Conservation (phyloP, 2,113 vertebrate species). For the Malurus alboscapulatus region DNA sequence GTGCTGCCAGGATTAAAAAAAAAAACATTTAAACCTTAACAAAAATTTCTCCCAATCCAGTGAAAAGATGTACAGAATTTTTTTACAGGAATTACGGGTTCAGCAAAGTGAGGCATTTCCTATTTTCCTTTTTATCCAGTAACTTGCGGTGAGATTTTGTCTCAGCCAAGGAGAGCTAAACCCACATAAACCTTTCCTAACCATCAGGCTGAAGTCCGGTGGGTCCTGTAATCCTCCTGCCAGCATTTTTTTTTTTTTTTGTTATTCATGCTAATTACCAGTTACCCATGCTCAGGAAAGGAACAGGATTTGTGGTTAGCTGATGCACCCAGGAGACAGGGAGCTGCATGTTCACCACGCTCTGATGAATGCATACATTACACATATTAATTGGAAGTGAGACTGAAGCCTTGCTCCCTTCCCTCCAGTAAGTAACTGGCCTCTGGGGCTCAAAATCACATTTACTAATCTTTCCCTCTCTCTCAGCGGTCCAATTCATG, state of each 20-base stretch:
- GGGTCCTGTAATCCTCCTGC: not conserved
- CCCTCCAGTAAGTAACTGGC: not conserved
- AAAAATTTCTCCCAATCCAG: not conserved
- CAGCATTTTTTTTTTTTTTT: not conserved
- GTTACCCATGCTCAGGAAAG: not conserved
- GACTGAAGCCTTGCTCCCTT: constrained; percentile 15
- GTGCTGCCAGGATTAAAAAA: not conserved
- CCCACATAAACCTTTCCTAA: not conserved
- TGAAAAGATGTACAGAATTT: not conserved
- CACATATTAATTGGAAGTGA: not conserved
- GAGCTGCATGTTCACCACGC: not conserved
- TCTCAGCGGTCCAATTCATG: constrained; percentile 31
- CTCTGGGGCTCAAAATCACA: constrained; percentile 38
- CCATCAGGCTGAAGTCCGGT: not conserved
- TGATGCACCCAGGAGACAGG: not conserved
- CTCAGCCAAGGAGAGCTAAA: not conserved
- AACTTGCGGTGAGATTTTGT: not conserved
- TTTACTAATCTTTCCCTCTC: constrained; percentile 26
- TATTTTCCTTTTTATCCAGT: not conserved
- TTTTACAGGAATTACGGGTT: not conserved
- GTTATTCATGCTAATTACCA: not conserved
- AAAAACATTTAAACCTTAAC: not conserved
- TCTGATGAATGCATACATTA: constrained; percentile 2
- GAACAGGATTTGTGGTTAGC: not conserved
- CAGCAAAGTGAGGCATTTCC: not conserved